A percentile compares a stretch with the other conserved stretches of the same genome.
These are phyloP conservation scores for Bufotes viridis DNA, from an alignment of 2,797 vertebrate genomes.

Conservation along the genomic window DNA sequence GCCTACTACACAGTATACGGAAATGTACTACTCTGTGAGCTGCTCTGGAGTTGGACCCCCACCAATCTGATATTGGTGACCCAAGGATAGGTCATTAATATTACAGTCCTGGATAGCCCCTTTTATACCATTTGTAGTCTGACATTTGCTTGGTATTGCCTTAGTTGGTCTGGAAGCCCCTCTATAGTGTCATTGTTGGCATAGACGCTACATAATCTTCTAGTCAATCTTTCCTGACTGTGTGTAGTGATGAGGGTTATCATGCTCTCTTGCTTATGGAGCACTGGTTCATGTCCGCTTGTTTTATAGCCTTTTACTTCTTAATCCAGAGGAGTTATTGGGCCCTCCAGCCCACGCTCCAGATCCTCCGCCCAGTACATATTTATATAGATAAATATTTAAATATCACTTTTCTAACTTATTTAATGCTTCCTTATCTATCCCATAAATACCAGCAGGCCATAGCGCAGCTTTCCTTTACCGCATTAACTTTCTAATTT, in stretches of 20 bases:
- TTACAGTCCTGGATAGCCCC: no score
- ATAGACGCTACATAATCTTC: neutral
- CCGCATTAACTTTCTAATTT: conserved; percentile 72
- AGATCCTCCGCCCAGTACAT: neutral
- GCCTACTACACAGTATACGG: no score
- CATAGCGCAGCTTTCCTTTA: conserved; percentile 57
- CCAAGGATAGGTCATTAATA: no score
- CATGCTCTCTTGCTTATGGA: neutral
- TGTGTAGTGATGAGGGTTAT: neutral
- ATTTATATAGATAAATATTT: conserved; percentile 20
- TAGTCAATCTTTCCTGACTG: neutral
- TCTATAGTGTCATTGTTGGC: neutral
- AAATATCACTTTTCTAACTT: conserved; percentile 8
- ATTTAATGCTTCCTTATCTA: conserved; percentile 21
- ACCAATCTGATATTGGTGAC: no score
- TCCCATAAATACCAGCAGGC: neutral
- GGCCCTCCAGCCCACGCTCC: neutral
- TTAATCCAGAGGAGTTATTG: neutral
- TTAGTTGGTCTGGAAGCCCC: neutral
- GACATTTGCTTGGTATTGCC: neutral
- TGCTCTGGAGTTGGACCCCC: no score
- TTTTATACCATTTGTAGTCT: no score
- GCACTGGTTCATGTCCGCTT: neutral
- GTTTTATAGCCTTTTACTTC: conserved; percentile 9
- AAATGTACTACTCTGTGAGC: no score